Evolutionary conservation across 2,797 vertebrate species (phyloP).

Genomic region (Fundulus diaphanus): DNA sequence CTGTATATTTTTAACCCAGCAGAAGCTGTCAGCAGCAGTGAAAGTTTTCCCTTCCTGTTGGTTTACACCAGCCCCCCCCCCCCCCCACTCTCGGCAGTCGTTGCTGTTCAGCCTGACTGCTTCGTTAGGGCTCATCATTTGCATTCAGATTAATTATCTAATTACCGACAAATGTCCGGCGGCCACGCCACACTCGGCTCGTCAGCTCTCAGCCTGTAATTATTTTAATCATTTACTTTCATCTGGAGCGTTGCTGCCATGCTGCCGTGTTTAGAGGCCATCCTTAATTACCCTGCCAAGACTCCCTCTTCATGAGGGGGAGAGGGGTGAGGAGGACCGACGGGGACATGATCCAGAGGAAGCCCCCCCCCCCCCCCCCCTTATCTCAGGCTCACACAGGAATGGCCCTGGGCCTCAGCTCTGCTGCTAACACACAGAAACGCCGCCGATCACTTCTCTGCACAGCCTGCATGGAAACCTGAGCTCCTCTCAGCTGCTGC

Average conservation of each 20-base stretch:
- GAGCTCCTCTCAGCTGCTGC: conserved; percentile 17
- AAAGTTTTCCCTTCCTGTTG: conserved; percentile 37
- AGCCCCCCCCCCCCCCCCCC: conserved; percentile 78
- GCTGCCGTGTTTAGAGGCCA: conserved; percentile 98
- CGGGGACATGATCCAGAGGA: conserved; percentile 81
- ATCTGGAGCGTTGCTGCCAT: conserved; percentile 98
- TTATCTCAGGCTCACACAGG: conserved; percentile 87
- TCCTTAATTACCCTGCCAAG: conserved; percentile 99
- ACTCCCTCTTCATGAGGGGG: conserved; percentile 79
- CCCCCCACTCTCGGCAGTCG: conserved; percentile 89
- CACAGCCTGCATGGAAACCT: conserved; percentile 70
- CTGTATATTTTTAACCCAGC: conserved; percentile 66
- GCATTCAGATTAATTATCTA: conserved; percentile 99
- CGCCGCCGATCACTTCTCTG: conserved; percentile 64
- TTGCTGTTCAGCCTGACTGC: conserved; percentile 97
- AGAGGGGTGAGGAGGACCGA: conserved; percentile 59
- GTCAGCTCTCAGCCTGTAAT: conserved; percentile 99
- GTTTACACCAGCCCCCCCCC: conserved; percentile 17
- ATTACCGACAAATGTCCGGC: conserved; percentile 99
- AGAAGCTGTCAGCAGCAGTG: conserved; percentile 50
- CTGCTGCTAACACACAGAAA: conserved; percentile 81
- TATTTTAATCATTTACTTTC: conserved; percentile 99
- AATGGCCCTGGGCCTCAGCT: conserved; percentile 83
- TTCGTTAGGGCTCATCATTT: conserved; percentile 99
- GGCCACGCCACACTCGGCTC: conserved; percentile 97